phyloP scores from a whole-genome alignment of 2,888 invertebrate species.

The Tuberolachnus salignus region DNA sequence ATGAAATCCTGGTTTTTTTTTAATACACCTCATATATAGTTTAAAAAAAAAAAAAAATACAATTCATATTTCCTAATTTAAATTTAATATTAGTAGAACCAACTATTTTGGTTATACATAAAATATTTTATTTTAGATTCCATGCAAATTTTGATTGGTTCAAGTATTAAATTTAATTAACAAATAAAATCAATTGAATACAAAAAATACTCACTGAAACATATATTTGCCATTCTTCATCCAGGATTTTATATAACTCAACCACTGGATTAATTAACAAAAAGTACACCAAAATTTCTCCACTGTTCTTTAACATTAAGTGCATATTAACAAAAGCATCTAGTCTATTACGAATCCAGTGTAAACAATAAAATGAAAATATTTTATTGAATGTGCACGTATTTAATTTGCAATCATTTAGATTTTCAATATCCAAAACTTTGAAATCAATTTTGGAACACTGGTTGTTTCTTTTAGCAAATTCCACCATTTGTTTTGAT shows the following conservation, averaged over 20 bases:
- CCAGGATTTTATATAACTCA: conserved; percentile 39
- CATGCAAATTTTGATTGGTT: too few species aligned
- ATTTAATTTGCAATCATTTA: background rate
- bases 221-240: conserved; percentile 44
- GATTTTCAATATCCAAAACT: conserved; percentile 44
- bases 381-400: conserved; percentile 13
- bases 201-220: conserved; percentile 21
- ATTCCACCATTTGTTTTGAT: conserved; percentile 35
- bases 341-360: conserved; percentile 39
- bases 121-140: too few species aligned
- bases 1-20: too few species aligned
- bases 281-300: conserved; percentile 33
- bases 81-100: too few species aligned
- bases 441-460: conserved; percentile 18
- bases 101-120: too few species aligned
- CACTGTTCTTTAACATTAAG: conserved; percentile 39
- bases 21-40: too few species aligned
- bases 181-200: too few species aligned
- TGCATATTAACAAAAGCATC: conserved; percentile 30
- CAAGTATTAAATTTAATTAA: background rate
- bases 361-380: conserved; percentile 48
- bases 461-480: conserved; percentile 9
- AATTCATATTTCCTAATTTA: too few species aligned
- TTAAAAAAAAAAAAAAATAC: too few species aligned
- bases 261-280: conserved; percentile 36